Evolutionary conservation across 2,797 vertebrate genomes (phyloP).

Genomic region (Crocodylus rhombifer): DNA sequence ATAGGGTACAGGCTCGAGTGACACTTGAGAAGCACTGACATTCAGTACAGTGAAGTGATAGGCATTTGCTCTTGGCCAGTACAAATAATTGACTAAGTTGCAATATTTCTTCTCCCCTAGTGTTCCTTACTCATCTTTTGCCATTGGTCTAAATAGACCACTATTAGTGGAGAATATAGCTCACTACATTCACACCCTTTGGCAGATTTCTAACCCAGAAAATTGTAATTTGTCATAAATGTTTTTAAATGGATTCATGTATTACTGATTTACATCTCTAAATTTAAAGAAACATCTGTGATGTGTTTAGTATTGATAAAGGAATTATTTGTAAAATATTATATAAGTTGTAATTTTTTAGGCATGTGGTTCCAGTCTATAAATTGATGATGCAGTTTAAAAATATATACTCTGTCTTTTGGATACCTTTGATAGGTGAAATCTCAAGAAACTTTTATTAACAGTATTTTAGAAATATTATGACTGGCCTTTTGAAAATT

Average conservation of each 20-base stretch:
- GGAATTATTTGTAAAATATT: neutral
- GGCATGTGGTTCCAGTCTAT: neutral
- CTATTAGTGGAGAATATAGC: neutral
- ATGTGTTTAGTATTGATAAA: neutral
- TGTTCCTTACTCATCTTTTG: neutral
- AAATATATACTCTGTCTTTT: neutral
- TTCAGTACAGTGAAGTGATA: neutral
- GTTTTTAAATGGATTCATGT: neutral
- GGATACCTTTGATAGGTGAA: neutral
- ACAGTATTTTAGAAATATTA: accelerated
- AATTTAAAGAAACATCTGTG: neutral
- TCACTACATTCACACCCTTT: neutral
- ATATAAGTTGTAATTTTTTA: neutral
- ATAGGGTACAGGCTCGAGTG: neutral
- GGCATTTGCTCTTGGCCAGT: neutral
- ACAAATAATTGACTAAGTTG: neutral
- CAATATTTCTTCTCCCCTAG: neutral
- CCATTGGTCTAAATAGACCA: neutral
- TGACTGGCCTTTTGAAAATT: neutral
- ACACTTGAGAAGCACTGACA: neutral
- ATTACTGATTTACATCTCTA: neutral
- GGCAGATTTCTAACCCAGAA: neutral
- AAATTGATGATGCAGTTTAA: neutral
- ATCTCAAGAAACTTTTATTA: accelerated
- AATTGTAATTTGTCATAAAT: neutral